phyloP scores from a whole-genome alignment of 2,888 invertebrate genomes.

The Strigamia crassipes region DNA sequence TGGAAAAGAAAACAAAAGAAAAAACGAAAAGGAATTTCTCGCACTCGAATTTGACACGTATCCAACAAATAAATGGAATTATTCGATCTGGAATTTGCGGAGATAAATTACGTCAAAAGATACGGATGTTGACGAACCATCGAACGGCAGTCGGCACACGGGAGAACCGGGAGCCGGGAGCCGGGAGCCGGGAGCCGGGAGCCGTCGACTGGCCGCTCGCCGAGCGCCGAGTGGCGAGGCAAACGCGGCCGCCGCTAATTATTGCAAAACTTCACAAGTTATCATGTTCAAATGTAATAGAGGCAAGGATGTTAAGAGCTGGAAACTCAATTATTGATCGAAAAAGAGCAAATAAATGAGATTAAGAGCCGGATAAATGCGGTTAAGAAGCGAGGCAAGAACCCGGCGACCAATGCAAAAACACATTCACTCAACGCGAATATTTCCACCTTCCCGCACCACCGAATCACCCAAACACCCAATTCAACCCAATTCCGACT shows the following conservation, averaged over 20 bases:
- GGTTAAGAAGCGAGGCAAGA: slow-evolving; percentile 44
- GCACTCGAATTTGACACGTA: neutral
- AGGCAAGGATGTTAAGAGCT: slow-evolving; percentile 46
- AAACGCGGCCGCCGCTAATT: slow-evolving; percentile 41
- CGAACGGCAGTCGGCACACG: neutral
- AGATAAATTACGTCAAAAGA: neutral
- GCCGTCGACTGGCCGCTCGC: neutral
- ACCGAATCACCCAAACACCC: neutral
- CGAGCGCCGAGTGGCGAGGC: neutral
- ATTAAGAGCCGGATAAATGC: slow-evolving; percentile 49
- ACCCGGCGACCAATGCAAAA: neutral
- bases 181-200: too few relatives aligned
- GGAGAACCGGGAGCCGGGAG: neutral
- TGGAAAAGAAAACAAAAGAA: neutral
- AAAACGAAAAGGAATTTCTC: neutral
- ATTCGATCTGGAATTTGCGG: neutral
- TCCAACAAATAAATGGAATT: neutral
- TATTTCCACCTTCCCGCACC: neutral
- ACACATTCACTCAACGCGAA: neutral
- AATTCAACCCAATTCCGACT: too few relatives aligned
- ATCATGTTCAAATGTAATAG: slow-evolving; percentile 50
- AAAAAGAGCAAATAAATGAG: slow-evolving; percentile 50
- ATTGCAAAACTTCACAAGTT: slow-evolving; percentile 50
- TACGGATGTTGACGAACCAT: neutral
- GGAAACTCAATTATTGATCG: slow-evolving; percentile 50